These are phyloP conservation scores for Acyrthosiphon pisum DNA, from an alignment of 1,140 invertebrate species.

Conservation along the genomic window DNA sequence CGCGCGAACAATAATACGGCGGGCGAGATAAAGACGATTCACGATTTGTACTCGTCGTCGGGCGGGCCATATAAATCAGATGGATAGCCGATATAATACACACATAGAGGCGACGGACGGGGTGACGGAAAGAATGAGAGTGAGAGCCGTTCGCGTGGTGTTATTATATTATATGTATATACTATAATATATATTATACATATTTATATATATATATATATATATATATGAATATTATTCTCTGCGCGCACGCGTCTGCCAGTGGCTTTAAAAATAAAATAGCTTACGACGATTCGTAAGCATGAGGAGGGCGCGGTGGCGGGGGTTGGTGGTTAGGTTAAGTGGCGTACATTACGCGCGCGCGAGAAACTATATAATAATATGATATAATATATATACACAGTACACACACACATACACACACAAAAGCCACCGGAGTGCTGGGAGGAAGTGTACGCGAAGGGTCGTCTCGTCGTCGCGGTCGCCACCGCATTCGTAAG, in stretches of 20 bases:
- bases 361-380: constrained; percentile 1
- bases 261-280: constrained; percentile 15
- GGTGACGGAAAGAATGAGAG: background rate
- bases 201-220: background rate
- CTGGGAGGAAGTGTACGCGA: background rate
- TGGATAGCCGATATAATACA: background rate
- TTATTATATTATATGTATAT: background rate
- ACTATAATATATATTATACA: too few relatives aligned
- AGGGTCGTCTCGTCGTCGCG: background rate
- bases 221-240: background rate
- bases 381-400: background rate
- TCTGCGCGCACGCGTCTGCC: background rate
- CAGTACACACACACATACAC: too few relatives aligned
- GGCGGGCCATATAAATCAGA: constrained; percentile 21
- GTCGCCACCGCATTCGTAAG: background rate
- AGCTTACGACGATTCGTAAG: background rate
- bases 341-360: constrained; percentile 39
- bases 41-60: constrained; percentile 28
- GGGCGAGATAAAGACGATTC: constrained; percentile 27
- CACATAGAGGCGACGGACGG: too few relatives aligned
- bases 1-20: background rate
- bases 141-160: background rate
- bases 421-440: background rate
- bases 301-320: background rate
- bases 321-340: constrained; percentile 1